These are phyloP conservation scores for Cydia pomonella DNA, from an alignment of 1,140 invertebrate species.

Conservation along the genomic window DNA sequence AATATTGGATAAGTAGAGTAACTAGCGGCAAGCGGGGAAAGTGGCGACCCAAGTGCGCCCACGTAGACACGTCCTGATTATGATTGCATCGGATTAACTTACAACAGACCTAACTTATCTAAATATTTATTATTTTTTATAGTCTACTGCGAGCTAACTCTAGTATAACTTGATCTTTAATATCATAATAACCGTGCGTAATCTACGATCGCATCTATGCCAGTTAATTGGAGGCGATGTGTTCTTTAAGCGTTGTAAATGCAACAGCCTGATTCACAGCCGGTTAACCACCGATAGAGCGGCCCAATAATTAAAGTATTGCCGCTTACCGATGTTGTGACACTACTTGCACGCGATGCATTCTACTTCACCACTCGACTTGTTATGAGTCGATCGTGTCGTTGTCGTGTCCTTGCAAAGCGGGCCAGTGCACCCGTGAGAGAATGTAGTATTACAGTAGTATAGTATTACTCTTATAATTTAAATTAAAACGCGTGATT, in stretches of 20 bases:
- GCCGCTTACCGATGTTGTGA: conserved; percentile 8
- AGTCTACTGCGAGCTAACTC: not conserved
- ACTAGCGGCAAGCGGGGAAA: no score
- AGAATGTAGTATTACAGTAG: not conserved
- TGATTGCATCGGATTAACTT: conserved; percentile 9
- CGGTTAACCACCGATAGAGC: conserved; percentile 3
- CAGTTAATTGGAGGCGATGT: not conserved
- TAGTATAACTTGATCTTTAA: not conserved
- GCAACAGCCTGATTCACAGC: not conserved
- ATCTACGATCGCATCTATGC: not conserved
- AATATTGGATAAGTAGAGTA: no score
- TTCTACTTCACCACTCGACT: not conserved
- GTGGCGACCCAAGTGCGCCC: not conserved
- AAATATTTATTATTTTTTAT: not conserved
- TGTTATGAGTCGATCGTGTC: not conserved
- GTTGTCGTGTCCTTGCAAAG: not conserved
- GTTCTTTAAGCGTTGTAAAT: not conserved
- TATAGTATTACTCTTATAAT: not conserved
- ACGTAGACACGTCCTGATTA: not conserved
- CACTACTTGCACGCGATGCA: conserved; percentile 14
- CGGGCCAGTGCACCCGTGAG: not conserved
- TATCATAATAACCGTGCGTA: not conserved
- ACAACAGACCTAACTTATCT: not conserved
- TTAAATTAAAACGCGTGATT: not conserved
- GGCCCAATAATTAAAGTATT: conserved; percentile 9